phyloP scores from a whole-genome alignment of 1,140 invertebrate genomes.

The Euglossa dilemma region DNA sequence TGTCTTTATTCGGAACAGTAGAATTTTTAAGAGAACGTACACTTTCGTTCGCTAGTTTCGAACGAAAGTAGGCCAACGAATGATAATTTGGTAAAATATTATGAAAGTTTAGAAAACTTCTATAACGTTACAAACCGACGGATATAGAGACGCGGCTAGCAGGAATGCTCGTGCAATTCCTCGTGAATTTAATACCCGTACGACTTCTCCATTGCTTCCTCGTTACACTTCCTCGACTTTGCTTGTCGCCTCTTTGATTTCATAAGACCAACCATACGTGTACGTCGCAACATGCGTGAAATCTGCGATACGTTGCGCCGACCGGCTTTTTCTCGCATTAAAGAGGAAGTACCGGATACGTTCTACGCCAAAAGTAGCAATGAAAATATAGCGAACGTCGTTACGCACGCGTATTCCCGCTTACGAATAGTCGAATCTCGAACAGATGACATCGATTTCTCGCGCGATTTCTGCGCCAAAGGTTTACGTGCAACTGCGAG shows the following conservation, averaged over 20 bases:
- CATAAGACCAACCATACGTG: neutral
- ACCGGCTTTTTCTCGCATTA: neutral
- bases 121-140: neutral
- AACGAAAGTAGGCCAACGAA: neutral
- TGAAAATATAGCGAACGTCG: no score
- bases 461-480: neutral
- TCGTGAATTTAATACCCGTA: constrained; percentile 9
- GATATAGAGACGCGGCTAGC: neutral
- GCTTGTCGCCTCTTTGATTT: constrained; percentile 16
- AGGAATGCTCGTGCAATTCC: no score
- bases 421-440: neutral
- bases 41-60: neutral
- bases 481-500: neutral
- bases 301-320: neutral
- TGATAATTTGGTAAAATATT: neutral
- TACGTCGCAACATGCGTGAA: constrained; percentile 15
- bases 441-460: neutral
- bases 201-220: constrained; percentile 2
- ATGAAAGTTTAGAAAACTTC: neutral
- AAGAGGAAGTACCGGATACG: neutral
- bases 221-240: constrained; percentile 34
- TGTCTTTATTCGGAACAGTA: neutral
- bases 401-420: neutral
- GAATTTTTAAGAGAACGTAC: neutral
- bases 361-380: neutral